Evolutionary conservation across 2,797 vertebrate genomes (phyloP), one percentile per base, ranked within the genome.

Genomic region (Tarsius wallacei): DNA sequence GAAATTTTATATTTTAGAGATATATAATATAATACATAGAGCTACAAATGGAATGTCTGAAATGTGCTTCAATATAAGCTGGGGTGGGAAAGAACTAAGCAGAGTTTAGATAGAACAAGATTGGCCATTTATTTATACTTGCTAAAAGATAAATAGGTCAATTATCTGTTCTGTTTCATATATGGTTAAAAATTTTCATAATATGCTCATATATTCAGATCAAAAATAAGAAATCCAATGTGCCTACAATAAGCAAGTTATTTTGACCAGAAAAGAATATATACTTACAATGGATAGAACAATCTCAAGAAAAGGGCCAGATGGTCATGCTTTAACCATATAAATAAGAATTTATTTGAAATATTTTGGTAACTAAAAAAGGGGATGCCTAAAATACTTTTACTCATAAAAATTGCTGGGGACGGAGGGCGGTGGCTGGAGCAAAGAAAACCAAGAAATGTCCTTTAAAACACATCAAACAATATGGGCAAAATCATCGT

Each of bases 261-360:
- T 14, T 53, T 22, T 94, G 33, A 90, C 15, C 17, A 93, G 21
- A 94, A 91, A 2, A 90, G 8, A 94, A 42, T 68, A 82, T 42
- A 73, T 19, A 85, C 22, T 85, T 57, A 73, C 28, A 26, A 90
- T 8, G 42, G n/a, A 84, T 2, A 86, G 47, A 33, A 86, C 49
- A 19, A 71, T 53, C 21, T n/a, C 49, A 88, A 89, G 49, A 14
- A 51, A 89, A 95, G 55, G 16, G 71, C 7, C 51, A 80, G 2
- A 26, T 21, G n/a, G 17, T 47, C 53, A 85, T 59, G 73, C 26
- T 85, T 91, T 81, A 88, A 81, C 5, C 10, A 91, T 61, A 63
- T 13, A 7, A 71, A 7, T 76, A 95, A 96, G 21, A 87, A 96
- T 74, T 66, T 90, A 86, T 82, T 53, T 71, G 15, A 90, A 94